Percentiles rank a stretch among this genome's conserved stretches.
Conservation (phyloP, 2,113 vertebrate species). For the Haemorhous mexicanus region DNA sequence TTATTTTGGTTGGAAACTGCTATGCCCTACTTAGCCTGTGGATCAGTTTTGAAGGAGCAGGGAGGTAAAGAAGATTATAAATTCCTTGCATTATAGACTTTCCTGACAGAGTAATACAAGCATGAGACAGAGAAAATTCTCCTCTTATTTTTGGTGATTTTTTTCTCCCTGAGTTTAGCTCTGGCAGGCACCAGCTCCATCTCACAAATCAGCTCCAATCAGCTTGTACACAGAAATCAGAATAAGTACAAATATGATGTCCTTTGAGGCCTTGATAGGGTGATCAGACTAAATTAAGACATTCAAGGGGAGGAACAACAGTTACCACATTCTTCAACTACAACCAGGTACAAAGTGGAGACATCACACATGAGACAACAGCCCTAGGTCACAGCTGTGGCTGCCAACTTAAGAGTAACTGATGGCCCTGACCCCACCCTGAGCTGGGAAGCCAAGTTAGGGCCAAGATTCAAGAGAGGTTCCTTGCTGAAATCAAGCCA, state of each 20-base stretch:
- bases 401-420: rapidly evolving
- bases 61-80: not conserved
- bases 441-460: not conserved
- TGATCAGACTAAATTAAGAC: not conserved
- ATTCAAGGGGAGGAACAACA: not conserved
- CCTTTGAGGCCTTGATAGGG: not conserved
- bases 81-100: not conserved
- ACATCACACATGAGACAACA: not conserved
- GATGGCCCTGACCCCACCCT: not conserved
- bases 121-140: not conserved
- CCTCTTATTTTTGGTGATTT: not conserved
- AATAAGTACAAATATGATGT: not conserved
- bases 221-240: not conserved
- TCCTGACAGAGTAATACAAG: not conserved
- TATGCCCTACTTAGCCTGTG: not conserved
- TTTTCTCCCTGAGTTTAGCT: not conserved
- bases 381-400: not conserved
- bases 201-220: not conserved
- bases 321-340: not conserved
- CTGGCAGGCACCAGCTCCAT: not conserved
- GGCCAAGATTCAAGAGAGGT: not conserved
- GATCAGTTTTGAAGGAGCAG: not conserved
- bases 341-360: not conserved
- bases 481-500: not conserved
- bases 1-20: not conserved